These are phyloP conservation scores for Myopa tessellatipennis DNA, from an alignment of 2,888 invertebrate species.

Conservation along the genomic window DNA sequence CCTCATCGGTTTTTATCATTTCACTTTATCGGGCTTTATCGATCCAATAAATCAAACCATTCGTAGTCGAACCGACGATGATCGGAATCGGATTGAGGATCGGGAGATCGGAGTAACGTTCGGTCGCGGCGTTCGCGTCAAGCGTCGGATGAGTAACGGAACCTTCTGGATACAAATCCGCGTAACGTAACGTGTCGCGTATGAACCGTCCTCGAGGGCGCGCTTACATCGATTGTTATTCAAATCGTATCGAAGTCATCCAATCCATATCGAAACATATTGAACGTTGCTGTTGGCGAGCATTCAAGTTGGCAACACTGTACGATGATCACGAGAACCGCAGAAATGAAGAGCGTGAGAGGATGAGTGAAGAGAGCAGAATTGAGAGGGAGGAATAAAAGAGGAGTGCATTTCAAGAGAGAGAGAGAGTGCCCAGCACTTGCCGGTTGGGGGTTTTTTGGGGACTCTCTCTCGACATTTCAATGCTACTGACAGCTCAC, in stretches of 20 bases:
- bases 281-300: slow-evolving; percentile 41
- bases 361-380: neutral
- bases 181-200: neutral
- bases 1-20: too few relatives aligned
- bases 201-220: slow-evolving; percentile 42
- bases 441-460: slow-evolving; percentile 23
- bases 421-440: neutral
- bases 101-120: too few relatives aligned
- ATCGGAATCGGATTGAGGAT: too few relatives aligned
- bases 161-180: neutral
- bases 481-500: slow-evolving; percentile 1
- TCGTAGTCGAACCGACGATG: too few relatives aligned
- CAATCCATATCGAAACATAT: slow-evolving; percentile 48
- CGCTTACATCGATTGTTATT: slow-evolving; percentile 53
- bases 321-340: slow-evolving; percentile 33
- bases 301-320: slow-evolving; percentile 50
- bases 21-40: too few relatives aligned
- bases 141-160: neutral
- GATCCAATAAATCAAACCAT: too few relatives aligned
- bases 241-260: slow-evolving; percentile 49
- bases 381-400: slow-evolving; percentile 43
- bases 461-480: neutral
- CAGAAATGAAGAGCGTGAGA: slow-evolving; percentile 11
- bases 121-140: too few relatives aligned
- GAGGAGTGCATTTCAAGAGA: neutral